These are phyloP conservation scores for Escarpia spicata DNA, from an alignment of 2,888 invertebrate genomes.

Conservation along the genomic window DNA sequence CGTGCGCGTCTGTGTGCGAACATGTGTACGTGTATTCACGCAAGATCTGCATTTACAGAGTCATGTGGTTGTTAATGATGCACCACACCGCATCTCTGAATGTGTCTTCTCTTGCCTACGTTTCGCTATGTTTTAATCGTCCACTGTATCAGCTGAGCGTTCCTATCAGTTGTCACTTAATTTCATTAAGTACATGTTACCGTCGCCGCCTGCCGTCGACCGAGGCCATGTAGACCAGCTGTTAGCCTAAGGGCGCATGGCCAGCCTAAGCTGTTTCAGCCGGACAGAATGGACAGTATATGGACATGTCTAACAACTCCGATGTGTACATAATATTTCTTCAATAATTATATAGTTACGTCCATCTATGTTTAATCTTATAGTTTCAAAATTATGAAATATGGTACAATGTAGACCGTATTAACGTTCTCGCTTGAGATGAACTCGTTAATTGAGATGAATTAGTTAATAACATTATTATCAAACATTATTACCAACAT, in stretches of 20 bases:
- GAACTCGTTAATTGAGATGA: no score
- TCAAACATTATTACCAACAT: no score
- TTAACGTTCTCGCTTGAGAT: no score
- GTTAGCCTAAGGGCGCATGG: neutral
- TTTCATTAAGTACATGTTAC: neutral
- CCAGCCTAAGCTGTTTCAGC: neutral
- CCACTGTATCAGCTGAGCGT: neutral
- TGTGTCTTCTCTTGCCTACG: neutral
- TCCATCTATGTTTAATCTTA: no score
- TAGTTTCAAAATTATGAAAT: no score
- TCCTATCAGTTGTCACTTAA: neutral
- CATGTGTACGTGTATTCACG: neutral
- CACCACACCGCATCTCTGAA: neutral
- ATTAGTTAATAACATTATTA: no score
- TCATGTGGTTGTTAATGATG: neutral
- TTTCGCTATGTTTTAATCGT: neutral
- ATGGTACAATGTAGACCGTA: no score
- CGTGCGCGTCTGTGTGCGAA: neutral
- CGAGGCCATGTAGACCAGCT: neutral
- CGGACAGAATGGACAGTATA: neutral
- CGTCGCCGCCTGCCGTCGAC: neutral
- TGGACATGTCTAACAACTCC: no score
- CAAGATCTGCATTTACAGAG: neutral
- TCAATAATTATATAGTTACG: no score
- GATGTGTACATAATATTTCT: no score